Base-by-base conservation (phyloP, 2,797 vertebrate genomes). In the Smutsia gigantea region DNA sequence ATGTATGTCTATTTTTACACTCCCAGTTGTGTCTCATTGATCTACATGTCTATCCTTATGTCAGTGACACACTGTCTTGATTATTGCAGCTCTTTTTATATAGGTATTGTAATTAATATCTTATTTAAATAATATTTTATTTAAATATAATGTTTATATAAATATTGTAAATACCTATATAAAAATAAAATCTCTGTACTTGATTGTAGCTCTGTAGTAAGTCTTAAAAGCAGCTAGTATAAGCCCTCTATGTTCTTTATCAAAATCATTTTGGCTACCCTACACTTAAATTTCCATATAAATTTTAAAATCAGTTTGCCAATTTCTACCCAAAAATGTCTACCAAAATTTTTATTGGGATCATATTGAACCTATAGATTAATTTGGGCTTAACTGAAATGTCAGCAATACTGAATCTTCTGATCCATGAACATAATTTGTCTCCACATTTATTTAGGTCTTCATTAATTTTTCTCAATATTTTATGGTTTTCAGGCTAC, bases 281-380 rank as follows among this genome's bases (percentile, higher is more conserved):
- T 66, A 57, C 39, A 23, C 37, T 46, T 25, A 29, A 37, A 64
- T 37, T 68, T 95, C 63, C 64, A 25, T 19, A 14, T 9, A 71
- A 27, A 66, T 77, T 31, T 55, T 37, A 79, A 46, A 46, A 59
- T 51, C 53, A 42, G 27, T 3, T n/a, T 51, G 31, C 68, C 34
- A 51, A 12, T 42, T 61, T 77, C n/a, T 61, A 27, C 39, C 5
- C 0, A 2, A 51, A 77, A 53, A 81, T 39, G 57, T n/a, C 29
- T 59, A 13, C 42, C 25, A 21, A 27, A n/a, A 21, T n/a, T 53
- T 61, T 34, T 21, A n/a, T 3, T 78, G 23, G 37, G 29, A 31
- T 63, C 34, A 0, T n/a, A 18, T 0, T n/a, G 39, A 63, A 17
- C 59, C 31, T 57, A 2, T 15, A 19, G 59, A 18, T 46, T 37